Conservation (phyloP, 1,140 invertebrate species). For the Globodera rostochiensis region DNA sequence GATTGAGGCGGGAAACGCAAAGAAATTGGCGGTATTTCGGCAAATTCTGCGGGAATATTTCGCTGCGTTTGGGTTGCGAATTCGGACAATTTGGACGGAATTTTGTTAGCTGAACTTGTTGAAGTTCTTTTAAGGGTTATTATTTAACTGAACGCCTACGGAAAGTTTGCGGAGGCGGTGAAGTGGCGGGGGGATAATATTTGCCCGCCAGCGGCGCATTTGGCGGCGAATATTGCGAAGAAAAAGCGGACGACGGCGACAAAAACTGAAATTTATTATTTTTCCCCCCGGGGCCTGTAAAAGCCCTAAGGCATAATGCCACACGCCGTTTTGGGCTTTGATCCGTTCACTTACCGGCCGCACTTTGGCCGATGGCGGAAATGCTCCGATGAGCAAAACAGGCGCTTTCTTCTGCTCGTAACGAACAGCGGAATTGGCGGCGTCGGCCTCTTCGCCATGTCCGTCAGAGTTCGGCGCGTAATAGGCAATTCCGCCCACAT, state of each 20-base stretch:
- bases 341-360: slow-evolving; percentile 1
- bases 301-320: not conserved
- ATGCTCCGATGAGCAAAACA: slow-evolving; percentile 35
- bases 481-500: slow-evolving; percentile 18
- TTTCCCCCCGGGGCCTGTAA: not conserved
- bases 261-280: not conserved
- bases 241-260: not conserved
- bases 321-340: not conserved
- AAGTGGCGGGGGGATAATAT: not conserved
- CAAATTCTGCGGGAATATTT: not conserved
- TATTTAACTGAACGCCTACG: not conserved
- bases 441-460: not conserved
- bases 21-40: slow-evolving; percentile 17
- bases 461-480: slow-evolving; percentile 23
- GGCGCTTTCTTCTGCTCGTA: slow-evolving; percentile 27
- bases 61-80: not conserved
- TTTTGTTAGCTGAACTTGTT: not conserved
- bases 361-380: slow-evolving; percentile 31
- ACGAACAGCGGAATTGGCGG: no score
- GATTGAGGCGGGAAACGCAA: not conserved
- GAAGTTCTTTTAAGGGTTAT: no score
- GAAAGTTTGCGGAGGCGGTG: not conserved
- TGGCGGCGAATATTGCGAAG: not conserved
- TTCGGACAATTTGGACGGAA: not conserved
- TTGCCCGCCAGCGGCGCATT: not conserved